Conservation (phyloP, 1,140 invertebrate genomes). For the Pseudomyrmex dendroicus region DNA sequence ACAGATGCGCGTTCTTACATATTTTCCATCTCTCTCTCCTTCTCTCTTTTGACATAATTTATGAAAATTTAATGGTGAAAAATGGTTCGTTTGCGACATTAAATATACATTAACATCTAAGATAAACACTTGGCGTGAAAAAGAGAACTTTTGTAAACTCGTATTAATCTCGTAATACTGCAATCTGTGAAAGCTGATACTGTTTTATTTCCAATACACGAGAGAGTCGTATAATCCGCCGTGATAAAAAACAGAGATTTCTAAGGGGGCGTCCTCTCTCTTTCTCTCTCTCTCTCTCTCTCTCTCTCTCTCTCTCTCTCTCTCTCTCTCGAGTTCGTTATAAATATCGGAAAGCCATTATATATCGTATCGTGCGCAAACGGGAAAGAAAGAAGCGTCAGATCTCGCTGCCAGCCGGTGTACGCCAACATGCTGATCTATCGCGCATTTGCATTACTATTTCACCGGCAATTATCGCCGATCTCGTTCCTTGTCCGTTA, state of each 20-base stretch:
- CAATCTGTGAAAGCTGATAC: not conserved
- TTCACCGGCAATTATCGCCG: conserved; percentile 44
- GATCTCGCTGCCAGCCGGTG: conserved; percentile 24
- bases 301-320: too few species aligned
- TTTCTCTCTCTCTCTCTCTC: too few species aligned
- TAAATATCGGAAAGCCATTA: conserved; percentile 58
- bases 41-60: conserved; percentile 5
- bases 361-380: conserved; percentile 28
- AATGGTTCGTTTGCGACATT: not conserved
- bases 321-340: not conserved
- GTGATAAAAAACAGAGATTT: conserved; percentile 31
- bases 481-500: conserved; percentile 33
- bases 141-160: not conserved
- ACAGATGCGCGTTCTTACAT: too few species aligned
- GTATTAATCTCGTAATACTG: too few species aligned
- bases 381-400: conserved; percentile 36
- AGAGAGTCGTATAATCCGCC: conserved; percentile 1
- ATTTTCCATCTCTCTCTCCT: too few species aligned
- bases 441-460: conserved; percentile 52
- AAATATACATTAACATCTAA: not conserved
- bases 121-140: not conserved
- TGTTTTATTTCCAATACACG: not conserved
- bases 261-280: conserved; percentile 13
- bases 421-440: conserved; percentile 56
- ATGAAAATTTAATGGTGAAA: not conserved